Evolutionary conservation across 2,797 vertebrate genomes (phyloP).

Genomic region (Onychomys torridus): DNA sequence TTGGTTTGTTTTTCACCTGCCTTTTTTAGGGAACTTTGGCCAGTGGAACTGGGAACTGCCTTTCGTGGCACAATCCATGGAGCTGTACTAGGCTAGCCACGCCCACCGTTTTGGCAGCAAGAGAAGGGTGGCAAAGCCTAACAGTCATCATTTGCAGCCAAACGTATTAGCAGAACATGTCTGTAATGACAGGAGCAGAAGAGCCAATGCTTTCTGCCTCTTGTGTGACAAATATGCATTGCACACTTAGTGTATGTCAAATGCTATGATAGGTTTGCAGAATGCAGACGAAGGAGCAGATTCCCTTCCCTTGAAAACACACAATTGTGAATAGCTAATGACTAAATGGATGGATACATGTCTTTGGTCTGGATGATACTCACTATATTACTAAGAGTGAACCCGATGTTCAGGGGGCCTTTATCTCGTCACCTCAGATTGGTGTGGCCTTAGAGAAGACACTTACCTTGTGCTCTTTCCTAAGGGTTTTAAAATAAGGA

Average conservation of each 20-base stretch:
- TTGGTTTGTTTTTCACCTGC: slow-evolving; percentile 4
- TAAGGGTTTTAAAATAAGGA: neutral
- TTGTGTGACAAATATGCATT: neutral
- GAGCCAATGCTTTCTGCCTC: slow-evolving; percentile 3
- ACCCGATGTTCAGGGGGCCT: neutral
- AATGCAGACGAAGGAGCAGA: neutral
- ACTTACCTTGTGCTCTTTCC: neutral
- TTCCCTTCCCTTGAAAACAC: neutral
- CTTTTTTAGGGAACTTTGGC: slow-evolving; percentile 64
- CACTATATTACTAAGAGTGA: neutral
- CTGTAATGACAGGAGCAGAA: slow-evolving; percentile 28
- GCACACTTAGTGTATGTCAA: slow-evolving; percentile 49
- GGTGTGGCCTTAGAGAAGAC: neutral
- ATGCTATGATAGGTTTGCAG: slow-evolving; percentile 36
- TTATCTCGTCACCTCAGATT: neutral
- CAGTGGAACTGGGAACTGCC: neutral
- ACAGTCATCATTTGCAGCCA: slow-evolving; percentile 47
- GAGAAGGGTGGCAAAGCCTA: neutral
- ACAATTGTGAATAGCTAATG: neutral
- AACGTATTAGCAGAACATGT: neutral
- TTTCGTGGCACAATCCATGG: slow-evolving; percentile 1
- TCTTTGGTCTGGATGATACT: neutral
- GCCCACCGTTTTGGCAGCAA: neutral
- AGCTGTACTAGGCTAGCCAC: neutral
- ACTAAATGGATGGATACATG: neutral